phyloP scores from a whole-genome alignment of 2,797 vertebrate genomes.

The Macroramphosus scolopax region DNA sequence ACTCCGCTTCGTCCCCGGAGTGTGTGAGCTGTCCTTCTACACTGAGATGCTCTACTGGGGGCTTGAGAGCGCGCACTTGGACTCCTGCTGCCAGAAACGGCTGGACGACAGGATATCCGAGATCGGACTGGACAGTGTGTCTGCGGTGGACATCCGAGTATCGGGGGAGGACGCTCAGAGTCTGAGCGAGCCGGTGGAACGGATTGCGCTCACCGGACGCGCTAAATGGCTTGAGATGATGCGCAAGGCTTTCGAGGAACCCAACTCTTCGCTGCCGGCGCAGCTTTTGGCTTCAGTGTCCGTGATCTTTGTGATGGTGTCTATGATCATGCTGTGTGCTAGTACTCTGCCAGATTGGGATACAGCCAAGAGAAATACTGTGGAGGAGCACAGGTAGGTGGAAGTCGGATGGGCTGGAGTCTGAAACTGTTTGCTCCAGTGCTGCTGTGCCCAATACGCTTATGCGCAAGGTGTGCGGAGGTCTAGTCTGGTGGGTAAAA shows the following conservation, averaged over 20 bases:
- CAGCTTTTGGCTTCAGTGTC: conserved; percentile 94
- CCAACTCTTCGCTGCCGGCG: conserved; percentile 90
- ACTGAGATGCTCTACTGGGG: conserved; percentile 99
- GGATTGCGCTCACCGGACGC: conserved; percentile 65
- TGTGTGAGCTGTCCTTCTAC: conserved; percentile 98
- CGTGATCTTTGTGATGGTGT: conserved; percentile 94
- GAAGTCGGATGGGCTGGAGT: conserved; percentile 22
- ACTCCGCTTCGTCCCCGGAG: conserved; percentile 93
- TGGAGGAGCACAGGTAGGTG: conserved; percentile 98
- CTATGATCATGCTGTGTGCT: conserved; percentile 96
- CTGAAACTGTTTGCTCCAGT: not conserved
- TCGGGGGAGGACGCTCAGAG: conserved; percentile 70
- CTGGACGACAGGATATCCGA: conserved; percentile 97
- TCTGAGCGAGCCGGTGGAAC: conserved; percentile 39
- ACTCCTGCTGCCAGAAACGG: conserved; percentile 95
- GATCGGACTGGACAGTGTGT: conserved; percentile 84
- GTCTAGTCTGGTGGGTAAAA: conserved; percentile 40
- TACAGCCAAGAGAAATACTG: conserved; percentile 88
- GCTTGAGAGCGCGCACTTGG: conserved; percentile 92
- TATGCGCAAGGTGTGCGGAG: conserved; percentile 5
- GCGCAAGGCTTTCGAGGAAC: conserved; percentile 94
- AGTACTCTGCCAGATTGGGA: conserved; percentile 98
- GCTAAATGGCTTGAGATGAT: conserved; percentile 90
- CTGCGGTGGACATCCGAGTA: conserved; percentile 74
- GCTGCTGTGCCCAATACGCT: no score